Percentiles rank a stretch among this genome's conserved stretches.
Evolutionary conservation across 92 coral and sea anemone genomes (phyloP).

Genomic region (Desmophyllum pertusum): DNA sequence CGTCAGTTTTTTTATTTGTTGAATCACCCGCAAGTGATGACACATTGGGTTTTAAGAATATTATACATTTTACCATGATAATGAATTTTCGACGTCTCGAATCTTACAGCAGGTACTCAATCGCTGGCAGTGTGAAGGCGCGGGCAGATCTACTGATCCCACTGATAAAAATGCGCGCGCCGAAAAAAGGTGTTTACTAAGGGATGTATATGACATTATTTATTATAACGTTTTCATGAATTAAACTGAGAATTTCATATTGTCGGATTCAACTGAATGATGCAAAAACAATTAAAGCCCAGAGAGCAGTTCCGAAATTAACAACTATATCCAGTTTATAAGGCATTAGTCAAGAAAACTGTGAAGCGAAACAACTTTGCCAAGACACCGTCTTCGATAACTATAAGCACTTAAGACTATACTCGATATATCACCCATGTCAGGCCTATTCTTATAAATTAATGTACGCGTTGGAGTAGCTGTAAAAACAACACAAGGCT

Average conservation of each 20-base stretch:
- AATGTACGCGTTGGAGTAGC: background rate
- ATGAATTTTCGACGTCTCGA: background rate
- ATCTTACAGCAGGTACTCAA: background rate
- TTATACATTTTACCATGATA: background rate
- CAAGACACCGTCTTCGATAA: no score
- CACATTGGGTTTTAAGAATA: background rate
- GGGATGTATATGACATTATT: no score
- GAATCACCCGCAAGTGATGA: background rate
- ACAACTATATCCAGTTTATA: no score
- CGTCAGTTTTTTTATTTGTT: background rate
- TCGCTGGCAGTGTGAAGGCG: background rate
- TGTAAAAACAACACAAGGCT: conserved; percentile 1
- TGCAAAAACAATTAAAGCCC: no score
- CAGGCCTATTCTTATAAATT: background rate
- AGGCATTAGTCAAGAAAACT: no score
- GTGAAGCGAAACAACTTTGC: no score
- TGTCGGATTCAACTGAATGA: no score
- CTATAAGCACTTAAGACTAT: no score
- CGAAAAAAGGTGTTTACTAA: no score
- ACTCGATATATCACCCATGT: background rate
- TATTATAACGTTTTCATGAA: no score
- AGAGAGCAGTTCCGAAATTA: no score
- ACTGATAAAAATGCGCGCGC: conserved; percentile 11
- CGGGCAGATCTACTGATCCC: background rate
- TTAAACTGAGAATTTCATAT: no score